Conservation (phyloP, 2,888 invertebrate species). For the Pheosia tremula region DNA sequence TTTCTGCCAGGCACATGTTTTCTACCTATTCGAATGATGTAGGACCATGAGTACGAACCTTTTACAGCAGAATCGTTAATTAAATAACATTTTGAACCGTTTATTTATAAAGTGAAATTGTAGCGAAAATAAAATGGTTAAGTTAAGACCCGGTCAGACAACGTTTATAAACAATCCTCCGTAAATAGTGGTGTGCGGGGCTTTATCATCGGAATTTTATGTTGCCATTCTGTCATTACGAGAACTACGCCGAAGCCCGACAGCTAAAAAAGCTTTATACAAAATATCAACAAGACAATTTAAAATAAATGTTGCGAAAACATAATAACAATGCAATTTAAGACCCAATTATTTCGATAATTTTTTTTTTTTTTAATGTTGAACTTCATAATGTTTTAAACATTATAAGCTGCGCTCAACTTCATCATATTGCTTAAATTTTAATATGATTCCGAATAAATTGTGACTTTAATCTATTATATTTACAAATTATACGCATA, state of each 20-base stretch:
- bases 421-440: not conserved
- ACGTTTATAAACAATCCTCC: not conserved
- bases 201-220: too few relatives aligned
- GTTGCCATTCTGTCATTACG: not conserved
- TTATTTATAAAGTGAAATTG: not conserved
- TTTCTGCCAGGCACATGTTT: too few relatives aligned
- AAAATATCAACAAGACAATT: slow-evolving; percentile 27
- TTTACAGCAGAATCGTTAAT: too few relatives aligned
- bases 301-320: slow-evolving; percentile 24
- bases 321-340: slow-evolving; percentile 3
- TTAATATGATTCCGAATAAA: not conserved
- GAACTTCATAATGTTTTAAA: not conserved
- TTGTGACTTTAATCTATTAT: not conserved
- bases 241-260: not conserved
- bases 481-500: not conserved
- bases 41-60: too few relatives aligned
- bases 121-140: not conserved
- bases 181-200: too few relatives aligned
- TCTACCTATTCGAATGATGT: too few relatives aligned
- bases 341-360: slow-evolving; percentile 4
- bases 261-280: slow-evolving; percentile 4
- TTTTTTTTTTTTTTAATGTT: not conserved
- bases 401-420: not conserved
- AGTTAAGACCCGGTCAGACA: not conserved
- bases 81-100: not conserved